These are phyloP conservation scores for Perizoma flavofasciatum DNA, from an alignment of 2,888 invertebrate genomes.

Conservation along the genomic window DNA sequence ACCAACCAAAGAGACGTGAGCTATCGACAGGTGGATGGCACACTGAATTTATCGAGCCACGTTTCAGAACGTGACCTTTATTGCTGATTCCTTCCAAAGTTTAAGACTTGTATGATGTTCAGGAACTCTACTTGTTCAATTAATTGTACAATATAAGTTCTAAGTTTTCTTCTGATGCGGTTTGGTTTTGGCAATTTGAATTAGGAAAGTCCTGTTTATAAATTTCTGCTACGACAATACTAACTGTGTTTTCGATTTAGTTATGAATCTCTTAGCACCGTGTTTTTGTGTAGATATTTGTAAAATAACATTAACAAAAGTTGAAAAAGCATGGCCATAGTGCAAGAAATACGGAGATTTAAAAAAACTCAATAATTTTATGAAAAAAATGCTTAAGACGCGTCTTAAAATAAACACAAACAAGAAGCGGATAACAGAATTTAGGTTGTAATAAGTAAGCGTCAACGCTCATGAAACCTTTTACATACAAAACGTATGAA, in stretches of 20 bases:
- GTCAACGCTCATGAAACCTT: slow-evolving; percentile 41
- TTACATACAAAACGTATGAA: slow-evolving; percentile 48
- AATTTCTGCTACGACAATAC: slow-evolving; percentile 5
- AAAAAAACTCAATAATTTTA: too few species aligned
- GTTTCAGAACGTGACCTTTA: slow-evolving; percentile 45
- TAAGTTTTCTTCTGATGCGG: slow-evolving; percentile 10
- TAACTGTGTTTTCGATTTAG: too few species aligned
- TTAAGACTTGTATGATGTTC: slow-evolving; percentile 34
- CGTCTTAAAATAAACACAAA: slow-evolving; percentile 4
- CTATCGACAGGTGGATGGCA: slow-evolving; percentile 49
- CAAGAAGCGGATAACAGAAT: slow-evolving; percentile 14
- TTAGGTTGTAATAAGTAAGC: slow-evolving; percentile 25
- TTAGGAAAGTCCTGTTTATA: slow-evolving; percentile 13
- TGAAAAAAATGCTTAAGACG: neutral
- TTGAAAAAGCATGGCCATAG: too few species aligned
- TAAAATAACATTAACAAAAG: too few species aligned
- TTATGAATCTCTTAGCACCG: too few species aligned
- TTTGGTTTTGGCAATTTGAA: slow-evolving; percentile 16
- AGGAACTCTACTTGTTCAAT: slow-evolving; percentile 19
- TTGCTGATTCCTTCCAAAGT: slow-evolving; percentile 34
- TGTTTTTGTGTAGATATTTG: too few species aligned
- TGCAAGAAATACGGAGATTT: too few species aligned
- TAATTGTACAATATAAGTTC: slow-evolving; percentile 20
- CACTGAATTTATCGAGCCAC: slow-evolving; percentile 48
- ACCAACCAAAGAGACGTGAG: slow-evolving; percentile 30